phyloP scores from a whole-genome alignment of 2,113 vertebrate species.

The Chitala chitala region DNA sequence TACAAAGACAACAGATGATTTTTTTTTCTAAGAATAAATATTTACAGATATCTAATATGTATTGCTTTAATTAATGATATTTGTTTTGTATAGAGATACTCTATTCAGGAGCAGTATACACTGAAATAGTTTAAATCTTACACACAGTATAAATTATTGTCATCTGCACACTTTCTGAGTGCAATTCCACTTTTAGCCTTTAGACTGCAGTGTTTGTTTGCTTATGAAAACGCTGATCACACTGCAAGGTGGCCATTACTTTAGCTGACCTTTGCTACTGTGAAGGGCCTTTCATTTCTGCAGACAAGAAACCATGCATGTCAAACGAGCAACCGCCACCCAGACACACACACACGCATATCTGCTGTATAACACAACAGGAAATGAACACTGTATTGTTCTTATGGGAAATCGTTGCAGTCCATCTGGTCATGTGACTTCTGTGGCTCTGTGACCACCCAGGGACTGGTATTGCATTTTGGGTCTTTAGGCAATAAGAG shows the following conservation, averaged over 20 bases:
- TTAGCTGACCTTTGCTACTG: background rate
- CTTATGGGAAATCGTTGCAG: constrained; percentile 82
- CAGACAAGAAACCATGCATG: background rate
- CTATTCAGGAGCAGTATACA: too few relatives aligned
- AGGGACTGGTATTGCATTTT: constrained; percentile 74
- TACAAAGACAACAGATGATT: too few relatives aligned
- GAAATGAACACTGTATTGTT: constrained; percentile 10
- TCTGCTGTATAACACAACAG: constrained; percentile 1
- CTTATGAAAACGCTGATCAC: background rate
- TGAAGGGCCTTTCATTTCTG: background rate
- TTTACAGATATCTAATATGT: background rate
- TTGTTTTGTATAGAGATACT: background rate
- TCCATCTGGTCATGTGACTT: constrained; percentile 85
- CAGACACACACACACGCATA: background rate
- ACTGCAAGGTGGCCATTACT: background rate
- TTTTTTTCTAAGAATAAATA: background rate
- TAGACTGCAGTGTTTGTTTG: background rate
- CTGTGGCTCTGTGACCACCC: constrained; percentile 68
- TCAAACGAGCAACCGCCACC: background rate
- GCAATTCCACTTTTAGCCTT: background rate
- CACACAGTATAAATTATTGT: background rate
- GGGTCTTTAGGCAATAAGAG: constrained; percentile 73
- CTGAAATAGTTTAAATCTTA: background rate
- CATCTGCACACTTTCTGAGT: background rate
- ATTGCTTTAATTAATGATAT: background rate